Conservation (phyloP, 2,888 invertebrate genomes). For the Hemaris fuciformis region DNA sequence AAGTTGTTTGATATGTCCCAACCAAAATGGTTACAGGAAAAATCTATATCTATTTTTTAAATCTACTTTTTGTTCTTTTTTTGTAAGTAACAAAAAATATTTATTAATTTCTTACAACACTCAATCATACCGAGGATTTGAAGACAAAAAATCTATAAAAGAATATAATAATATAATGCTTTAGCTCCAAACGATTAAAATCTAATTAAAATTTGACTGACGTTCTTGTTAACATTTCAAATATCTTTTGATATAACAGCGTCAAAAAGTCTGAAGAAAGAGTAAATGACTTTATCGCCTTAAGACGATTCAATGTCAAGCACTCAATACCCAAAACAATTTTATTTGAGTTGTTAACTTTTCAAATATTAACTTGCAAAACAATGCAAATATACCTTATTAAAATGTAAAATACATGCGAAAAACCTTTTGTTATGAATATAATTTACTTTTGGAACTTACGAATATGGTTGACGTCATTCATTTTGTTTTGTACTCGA, state of each 20-base stretch:
- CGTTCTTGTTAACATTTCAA: neutral
- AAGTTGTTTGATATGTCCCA: no score
- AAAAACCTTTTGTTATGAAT: neutral
- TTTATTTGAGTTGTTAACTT: neutral
- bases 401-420: neutral
- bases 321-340: neutral
- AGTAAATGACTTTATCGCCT: neutral
- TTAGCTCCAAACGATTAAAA: neutral
- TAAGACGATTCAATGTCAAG: neutral
- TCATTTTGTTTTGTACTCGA: neutral
- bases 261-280: neutral
- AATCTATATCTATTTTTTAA: no score
- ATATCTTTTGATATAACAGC: neutral
- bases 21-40: no score
- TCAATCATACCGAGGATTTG: no score
- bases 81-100: no score
- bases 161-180: no score
- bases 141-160: no score
- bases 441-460: neutral
- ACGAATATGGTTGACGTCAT: neutral
- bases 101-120: no score
- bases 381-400: neutral
- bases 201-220: neutral
- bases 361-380: neutral
- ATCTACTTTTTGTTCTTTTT: no score